Percentiles rank a stretch among this genome's conserved stretches.
Conservation (phyloP, 2,888 invertebrate genomes). For the Hydropsyche betteni region DNA sequence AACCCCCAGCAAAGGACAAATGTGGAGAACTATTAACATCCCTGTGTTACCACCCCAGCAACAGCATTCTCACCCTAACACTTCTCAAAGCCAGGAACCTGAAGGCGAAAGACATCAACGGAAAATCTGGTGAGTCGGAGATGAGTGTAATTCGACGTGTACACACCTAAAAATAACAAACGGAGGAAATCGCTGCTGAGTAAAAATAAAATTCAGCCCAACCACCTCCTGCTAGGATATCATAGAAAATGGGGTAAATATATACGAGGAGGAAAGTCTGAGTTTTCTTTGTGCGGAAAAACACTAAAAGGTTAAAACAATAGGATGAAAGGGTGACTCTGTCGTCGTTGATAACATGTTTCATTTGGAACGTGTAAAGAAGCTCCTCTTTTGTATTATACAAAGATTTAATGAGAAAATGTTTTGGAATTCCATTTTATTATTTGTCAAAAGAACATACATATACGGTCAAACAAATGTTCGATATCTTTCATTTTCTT, state of each 20-base stretch:
- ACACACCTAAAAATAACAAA: neutral
- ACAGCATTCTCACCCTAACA: conserved; percentile 89
- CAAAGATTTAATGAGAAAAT: too few species aligned
- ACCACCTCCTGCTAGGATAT: neutral
- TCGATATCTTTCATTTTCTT: too few species aligned
- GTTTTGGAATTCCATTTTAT: too few species aligned
- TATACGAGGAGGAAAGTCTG: neutral
- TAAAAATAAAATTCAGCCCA: too few species aligned
- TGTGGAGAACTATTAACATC: conserved; percentile 92
- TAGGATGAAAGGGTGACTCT: too few species aligned
- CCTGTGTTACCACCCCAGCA: conserved; percentile 94
- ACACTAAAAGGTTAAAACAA: too few species aligned
- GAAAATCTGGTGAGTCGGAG: conserved; percentile 80
- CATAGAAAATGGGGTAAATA: neutral
- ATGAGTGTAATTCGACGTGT: neutral
- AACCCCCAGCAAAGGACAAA: conserved; percentile 92
- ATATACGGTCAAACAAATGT: too few species aligned
- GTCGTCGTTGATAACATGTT: too few species aligned
- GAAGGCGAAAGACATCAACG: conserved; percentile 96
- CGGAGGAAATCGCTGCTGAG: neutral
- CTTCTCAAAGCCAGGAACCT: conserved; percentile 92
- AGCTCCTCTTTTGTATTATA: too few species aligned
- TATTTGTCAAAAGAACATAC: too few species aligned
- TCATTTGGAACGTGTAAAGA: too few species aligned
- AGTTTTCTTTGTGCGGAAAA: neutral